Base-by-base conservation (phyloP, 2,797 vertebrate species). In the Sebastes glaucus region DNA sequence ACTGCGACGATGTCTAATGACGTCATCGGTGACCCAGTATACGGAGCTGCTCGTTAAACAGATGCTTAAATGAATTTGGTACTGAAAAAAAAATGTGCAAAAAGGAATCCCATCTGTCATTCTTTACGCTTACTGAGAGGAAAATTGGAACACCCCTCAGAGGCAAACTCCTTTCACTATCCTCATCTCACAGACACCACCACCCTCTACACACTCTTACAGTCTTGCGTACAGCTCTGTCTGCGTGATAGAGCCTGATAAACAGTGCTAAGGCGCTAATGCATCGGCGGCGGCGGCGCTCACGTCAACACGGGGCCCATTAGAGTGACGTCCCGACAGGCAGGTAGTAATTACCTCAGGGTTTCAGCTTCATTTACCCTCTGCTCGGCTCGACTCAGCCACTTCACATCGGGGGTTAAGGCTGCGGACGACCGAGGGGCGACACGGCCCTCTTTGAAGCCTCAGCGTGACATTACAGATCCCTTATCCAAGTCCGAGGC, bases 321-420 rank as follows among this genome's bases (percentile, higher is more conserved):
- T 92, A 92, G 63, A 76, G 85, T 72, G 73, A 87, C 61, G 65
- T 87, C 83, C 87, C 90, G 89, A 92, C 88, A 86, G 87, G 84
- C 93, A 91, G 93, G 91, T 93, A 85, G 88, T 92, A 90, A 93
- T 94, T 94, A 94, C 91, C 84, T 87, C 89, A 90, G 88, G 87
- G 81, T 88, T 92, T 87, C 65, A 73, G 87, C 90, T 90, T 92
- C 84, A 71, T 91, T 92, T 87, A 87, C 69, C 87, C 86, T 79
- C 67, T 3, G 80, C 80, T 81, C 57, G 35, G 6, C 82, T 80
- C 66, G 33, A 60, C 77, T 78, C 70, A 38, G 70, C 66, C 81
- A 22, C 68, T 63, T 81, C 82, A 71, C 84, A 60, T 81, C 20
- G n/a, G 79, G 79, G 80, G 84, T 80, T 84, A 88, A 88, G n/a